phyloP scores from a whole-genome alignment of 2,888 invertebrate genomes.

The Epistrophella euchroma region DNA sequence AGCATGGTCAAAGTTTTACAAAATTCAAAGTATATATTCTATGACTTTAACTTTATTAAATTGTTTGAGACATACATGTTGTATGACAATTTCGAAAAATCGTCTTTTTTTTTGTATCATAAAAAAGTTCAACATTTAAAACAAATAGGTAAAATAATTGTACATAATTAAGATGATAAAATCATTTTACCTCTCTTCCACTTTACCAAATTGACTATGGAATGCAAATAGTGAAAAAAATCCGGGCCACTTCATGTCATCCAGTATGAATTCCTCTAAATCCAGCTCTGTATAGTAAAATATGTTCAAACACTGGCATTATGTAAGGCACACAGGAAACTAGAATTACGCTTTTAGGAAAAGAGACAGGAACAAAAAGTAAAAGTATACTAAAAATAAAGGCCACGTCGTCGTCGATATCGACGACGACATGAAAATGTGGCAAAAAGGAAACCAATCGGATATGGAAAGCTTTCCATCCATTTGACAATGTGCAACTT shows the following conservation, averaged over 20 bases:
- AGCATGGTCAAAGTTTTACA: no score
- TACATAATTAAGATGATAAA: no score
- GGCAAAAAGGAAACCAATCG: slow-evolving; percentile 49
- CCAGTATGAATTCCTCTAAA: not conserved
- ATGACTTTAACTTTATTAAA: no score
- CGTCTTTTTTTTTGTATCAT: no score
- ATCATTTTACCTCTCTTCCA: no score
- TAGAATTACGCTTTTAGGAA: slow-evolving; percentile 23
- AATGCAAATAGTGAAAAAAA: no score
- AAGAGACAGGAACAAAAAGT: slow-evolving; percentile 8
- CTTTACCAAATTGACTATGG: no score
- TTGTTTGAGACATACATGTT: no score
- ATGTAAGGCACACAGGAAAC: slow-evolving; percentile 21
- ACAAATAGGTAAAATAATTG: no score
- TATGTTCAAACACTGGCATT: not conserved
- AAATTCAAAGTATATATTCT: no score
- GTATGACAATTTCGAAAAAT: no score
- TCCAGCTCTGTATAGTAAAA: not conserved
- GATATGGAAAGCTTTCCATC: slow-evolving; percentile 60
- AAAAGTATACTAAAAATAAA: slow-evolving; percentile 27
- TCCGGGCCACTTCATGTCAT: accelerated
- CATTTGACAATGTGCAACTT: slow-evolving; percentile 69
- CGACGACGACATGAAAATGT: slow-evolving; percentile 11
- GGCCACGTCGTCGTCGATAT: slow-evolving; percentile 2
- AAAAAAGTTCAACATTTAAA: no score